These are phyloP conservation scores for Platygyra sinensis DNA, from an alignment of 64 coral and sea anemone genomes.

Conservation along the genomic window DNA sequence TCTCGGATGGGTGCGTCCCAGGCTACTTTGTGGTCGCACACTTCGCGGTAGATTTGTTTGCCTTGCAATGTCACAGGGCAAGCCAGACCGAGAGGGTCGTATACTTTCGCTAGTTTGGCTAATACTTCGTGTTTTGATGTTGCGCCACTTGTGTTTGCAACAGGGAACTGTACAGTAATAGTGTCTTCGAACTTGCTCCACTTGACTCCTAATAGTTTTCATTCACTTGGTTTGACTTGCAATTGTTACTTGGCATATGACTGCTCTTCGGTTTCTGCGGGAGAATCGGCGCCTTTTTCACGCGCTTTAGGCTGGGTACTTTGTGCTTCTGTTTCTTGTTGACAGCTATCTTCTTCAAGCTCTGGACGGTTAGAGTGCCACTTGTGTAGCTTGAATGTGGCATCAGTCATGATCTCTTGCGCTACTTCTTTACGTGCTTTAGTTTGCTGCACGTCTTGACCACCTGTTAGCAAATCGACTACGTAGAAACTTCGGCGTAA, in stretches of 20 bases:
- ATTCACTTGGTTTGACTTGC: slow-evolving; percentile 14
- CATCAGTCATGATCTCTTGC: too few species aligned
- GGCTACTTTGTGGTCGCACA: neutral
- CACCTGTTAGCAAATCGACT: too few species aligned
- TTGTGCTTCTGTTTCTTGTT: too few species aligned
- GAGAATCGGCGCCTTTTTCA: too few species aligned
- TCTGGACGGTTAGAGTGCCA: too few species aligned
- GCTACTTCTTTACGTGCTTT: too few species aligned
- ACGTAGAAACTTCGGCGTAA: too few species aligned
- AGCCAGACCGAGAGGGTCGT: slow-evolving; percentile 36
- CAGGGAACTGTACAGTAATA: slow-evolving; percentile 32
- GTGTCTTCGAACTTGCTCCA: slow-evolving; percentile 48
- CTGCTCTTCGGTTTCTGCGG: slow-evolving; percentile 32
- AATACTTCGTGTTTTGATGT: slow-evolving; percentile 15
- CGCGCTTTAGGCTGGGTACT: too few species aligned
- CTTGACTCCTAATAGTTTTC: slow-evolving; percentile 44
- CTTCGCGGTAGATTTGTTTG: slow-evolving; percentile 29
- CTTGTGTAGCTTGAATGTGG: too few species aligned
- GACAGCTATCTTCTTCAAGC: too few species aligned
- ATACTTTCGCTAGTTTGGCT: slow-evolving; percentile 25
- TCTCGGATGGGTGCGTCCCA: slow-evolving; percentile 29
- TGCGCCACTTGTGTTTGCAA: neutral
- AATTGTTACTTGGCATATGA: slow-evolving; percentile 54
- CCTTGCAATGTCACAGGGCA: slow-evolving; percentile 3
- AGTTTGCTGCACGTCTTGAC: too few species aligned